Base-by-base conservation (phyloP, 1,140 invertebrate species). In the Aphis craccivora region DNA sequence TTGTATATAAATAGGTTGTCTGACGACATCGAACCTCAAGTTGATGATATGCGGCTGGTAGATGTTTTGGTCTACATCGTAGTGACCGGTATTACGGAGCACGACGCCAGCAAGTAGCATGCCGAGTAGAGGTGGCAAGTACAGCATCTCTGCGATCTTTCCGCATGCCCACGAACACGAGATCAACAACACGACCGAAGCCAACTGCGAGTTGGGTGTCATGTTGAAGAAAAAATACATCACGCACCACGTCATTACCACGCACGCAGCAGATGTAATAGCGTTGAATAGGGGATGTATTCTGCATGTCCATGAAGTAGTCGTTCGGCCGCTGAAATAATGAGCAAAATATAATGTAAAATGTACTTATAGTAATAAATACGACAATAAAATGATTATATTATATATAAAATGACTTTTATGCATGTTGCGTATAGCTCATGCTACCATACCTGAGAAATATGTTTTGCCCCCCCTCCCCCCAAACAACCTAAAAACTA, bases 181-280 rank as follows among this genome's bases (percentile, higher is more conserved):
- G 14, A 94, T 45, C 11, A 94, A 93, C 1, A 97, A 95, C 5
- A 97, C 97, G 5, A 99, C 95, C 91, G 97, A 96, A 94, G 98
- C 98, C 2, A 98, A 95, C 94, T 97, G 97, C 14, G 98, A 98
- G 37, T 97, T 97, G 0, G 96, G 96, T 5, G 97, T 96, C 5
- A 97, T 97, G 60, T 97, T 97, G 86, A 98, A 96, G 60, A 98
- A 95, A 45, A 97, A 96, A 95, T 96, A 98, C 67, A 94, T 89
- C 48, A 93, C 25, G 43, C 51, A 83, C 94, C 94, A 94, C 4
- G 53, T 8, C 23, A 94, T 51, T 0, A 93, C 1, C 48, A 90
- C 37, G 83, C 94, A 94, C 22, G 93, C 37, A 6, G 22, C 35
- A 11, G 60, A 43, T 0, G 91, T 90, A 8, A 88, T 6, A 0